Conservation (phyloP, 2,888 invertebrate species). For the Gibbula magus region DNA sequence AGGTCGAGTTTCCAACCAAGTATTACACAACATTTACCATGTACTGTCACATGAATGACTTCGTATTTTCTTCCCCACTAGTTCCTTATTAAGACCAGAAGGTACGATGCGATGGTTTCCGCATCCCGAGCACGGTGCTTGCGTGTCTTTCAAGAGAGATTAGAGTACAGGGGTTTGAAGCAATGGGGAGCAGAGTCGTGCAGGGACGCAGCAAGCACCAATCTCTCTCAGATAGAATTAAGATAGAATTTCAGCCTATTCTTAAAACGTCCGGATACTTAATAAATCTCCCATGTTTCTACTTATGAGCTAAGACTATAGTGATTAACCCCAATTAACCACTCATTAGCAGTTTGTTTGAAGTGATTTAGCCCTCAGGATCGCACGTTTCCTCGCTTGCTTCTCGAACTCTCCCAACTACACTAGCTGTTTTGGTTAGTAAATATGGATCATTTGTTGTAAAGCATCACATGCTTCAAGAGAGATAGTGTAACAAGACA, state of each 20-base stretch:
- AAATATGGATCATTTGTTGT: no score
- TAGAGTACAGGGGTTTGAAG: slow-evolving; percentile 6
- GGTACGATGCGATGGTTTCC: neutral
- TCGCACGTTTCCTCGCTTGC: neutral
- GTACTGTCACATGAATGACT: neutral
- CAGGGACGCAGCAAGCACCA: neutral
- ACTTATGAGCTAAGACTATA: neutral
- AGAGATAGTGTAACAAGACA: no score
- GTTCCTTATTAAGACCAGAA: slow-evolving; percentile 21
- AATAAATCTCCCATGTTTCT: neutral
- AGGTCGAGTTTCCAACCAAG: neutral
- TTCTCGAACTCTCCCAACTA: neutral
- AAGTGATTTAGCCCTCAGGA: neutral
- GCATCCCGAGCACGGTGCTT: neutral
- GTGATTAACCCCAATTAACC: slow-evolving; percentile 30
- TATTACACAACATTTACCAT: slow-evolving; percentile 26
- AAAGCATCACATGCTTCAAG: no score
- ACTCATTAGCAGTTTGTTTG: slow-evolving; percentile 28
- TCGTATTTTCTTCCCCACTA: slow-evolving; percentile 13
- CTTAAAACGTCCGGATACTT: slow-evolving; percentile 11
- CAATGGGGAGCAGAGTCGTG: neutral
- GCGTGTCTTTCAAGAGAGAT: slow-evolving; percentile 21
- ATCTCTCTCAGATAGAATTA: neutral
- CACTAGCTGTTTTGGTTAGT: no score
- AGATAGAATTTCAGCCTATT: slow-evolving; percentile 13